Conservation (phyloP, 2,888 invertebrate genomes). For the Tanypteryx hageni region DNA sequence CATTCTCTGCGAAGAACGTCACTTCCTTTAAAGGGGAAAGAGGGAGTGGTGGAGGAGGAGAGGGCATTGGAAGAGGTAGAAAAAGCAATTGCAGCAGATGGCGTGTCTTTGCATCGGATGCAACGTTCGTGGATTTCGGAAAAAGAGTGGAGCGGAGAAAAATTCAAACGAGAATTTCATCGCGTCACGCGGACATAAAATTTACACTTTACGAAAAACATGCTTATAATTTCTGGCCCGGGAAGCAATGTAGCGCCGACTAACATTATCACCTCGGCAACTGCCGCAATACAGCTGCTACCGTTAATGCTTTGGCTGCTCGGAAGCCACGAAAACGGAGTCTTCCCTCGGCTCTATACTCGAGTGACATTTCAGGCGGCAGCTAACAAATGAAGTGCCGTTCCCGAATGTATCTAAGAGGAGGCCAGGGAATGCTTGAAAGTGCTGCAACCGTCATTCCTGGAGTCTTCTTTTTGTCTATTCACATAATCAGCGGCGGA, state of each 20-base stretch:
- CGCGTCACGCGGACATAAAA: background rate
- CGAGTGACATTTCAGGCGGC: slow-evolving; percentile 20
- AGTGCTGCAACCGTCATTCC: background rate
- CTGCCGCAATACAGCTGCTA: slow-evolving; percentile 38
- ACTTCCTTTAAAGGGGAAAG: no score
- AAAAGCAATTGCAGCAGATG: background rate
- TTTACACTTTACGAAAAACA: background rate
- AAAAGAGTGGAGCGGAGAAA: background rate
- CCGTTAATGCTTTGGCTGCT: slow-evolving; percentile 43
- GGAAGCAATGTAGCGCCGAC: background rate
- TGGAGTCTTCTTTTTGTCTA: no score
- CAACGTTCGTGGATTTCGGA: background rate
- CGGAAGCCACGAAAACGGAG: background rate
- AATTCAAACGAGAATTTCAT: background rate
- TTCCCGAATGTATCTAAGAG: background rate
- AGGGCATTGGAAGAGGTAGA: no score
- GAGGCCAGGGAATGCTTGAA: background rate
- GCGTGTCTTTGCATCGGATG: background rate
- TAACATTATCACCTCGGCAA: background rate
- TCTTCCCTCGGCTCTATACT: background rate
- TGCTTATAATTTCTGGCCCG: background rate
- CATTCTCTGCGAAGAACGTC: no score
- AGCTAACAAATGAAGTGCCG: slow-evolving; percentile 44
- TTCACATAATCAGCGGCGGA: no score
- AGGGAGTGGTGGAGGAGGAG: no score